A percentile compares a stretch with the other conserved stretches of the same genome.
Evolutionary conservation across 2,113 vertebrate species (phyloP).

Genomic region (Tychaedon coryphoeus): DNA sequence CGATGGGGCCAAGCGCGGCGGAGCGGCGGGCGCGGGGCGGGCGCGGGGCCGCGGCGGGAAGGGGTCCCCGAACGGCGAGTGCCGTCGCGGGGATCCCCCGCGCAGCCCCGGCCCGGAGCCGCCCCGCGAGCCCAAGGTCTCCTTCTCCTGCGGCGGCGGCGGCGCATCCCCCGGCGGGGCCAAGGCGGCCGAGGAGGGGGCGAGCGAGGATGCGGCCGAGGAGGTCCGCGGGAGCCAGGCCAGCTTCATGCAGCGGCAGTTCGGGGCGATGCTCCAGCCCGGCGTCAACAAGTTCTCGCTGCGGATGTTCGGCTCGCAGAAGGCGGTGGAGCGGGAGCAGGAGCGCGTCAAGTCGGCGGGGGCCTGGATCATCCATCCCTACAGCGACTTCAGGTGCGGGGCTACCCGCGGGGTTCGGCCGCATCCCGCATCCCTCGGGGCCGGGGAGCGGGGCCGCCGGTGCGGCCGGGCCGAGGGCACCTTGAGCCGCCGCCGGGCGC

Average conservation of each 20-base stretch:
- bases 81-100: constrained; percentile 68
- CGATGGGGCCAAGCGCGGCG: too few relatives aligned
- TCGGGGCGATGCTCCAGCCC: constrained; percentile 93
- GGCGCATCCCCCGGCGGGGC: constrained; percentile 68
- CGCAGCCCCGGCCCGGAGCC: constrained; percentile 70
- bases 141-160: constrained; percentile 78
- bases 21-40: too few relatives aligned
- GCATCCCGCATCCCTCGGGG: neutral
- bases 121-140: constrained; percentile 78
- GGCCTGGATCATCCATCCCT: constrained; percentile 97
- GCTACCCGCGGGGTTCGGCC: neutral
- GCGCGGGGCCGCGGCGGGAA: too few relatives aligned
- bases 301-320: constrained; percentile 98
- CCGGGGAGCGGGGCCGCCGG: neutral
- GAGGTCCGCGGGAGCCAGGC: constrained; percentile 82
- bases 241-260: constrained; percentile 93
- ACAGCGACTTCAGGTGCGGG: constrained; percentile 51
- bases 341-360: constrained; percentile 95
- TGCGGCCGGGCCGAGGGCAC: constrained; percentile 39
- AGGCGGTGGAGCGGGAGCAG: constrained; percentile 93
- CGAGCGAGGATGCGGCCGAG: constrained; percentile 72
- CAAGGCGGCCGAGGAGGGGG: constrained; percentile 72
- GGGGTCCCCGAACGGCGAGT: neutral
- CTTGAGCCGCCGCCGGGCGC: constrained; percentile 3
- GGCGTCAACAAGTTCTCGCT: constrained; percentile 98